Percentiles rank a stretch among this genome's conserved stretches.
These are phyloP conservation scores for Microctenopoma lineatum DNA, from an alignment of 2,797 vertebrate species.

Conservation along the genomic window DNA sequence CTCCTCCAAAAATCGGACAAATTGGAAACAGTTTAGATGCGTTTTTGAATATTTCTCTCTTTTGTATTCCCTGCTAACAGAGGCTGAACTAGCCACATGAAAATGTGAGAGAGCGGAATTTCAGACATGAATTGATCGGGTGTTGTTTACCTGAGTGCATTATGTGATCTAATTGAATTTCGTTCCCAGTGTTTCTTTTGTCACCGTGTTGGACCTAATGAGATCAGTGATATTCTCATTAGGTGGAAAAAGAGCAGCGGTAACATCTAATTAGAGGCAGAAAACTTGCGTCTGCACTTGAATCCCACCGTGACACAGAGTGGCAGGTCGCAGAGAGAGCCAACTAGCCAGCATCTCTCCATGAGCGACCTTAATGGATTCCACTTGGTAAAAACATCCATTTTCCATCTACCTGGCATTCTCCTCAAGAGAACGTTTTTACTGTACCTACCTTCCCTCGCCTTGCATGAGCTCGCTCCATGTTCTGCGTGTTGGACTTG, in stretches of 20 bases:
- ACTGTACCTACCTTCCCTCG: slow-evolving; percentile 12
- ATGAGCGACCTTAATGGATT: slow-evolving; percentile 72
- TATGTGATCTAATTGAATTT: background rate
- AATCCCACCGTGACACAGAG: slow-evolving; percentile 20
- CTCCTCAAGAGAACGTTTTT: slow-evolving; percentile 51
- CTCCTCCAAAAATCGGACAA: background rate
- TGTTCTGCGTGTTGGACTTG: slow-evolving; percentile 30
- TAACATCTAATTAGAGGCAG: slow-evolving; percentile 14
- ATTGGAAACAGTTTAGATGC: background rate
- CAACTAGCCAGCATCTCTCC: slow-evolving; percentile 35
- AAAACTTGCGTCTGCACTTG: slow-evolving; percentile 13
- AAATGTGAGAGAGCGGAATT: background rate
- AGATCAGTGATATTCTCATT: slow-evolving; percentile 5
- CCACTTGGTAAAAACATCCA: slow-evolving; percentile 57
- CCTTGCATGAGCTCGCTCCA: slow-evolving; percentile 20
- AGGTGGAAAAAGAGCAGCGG: background rate
- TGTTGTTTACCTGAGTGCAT: background rate
- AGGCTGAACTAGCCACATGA: background rate
- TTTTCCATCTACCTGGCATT: slow-evolving; percentile 53
- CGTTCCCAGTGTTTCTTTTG: background rate
- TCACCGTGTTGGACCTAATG: background rate
- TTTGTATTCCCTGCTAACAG: background rate
- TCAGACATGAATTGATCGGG: background rate
- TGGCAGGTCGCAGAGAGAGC: slow-evolving; percentile 12
- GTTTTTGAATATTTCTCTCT: background rate